phyloP scores from a whole-genome alignment of 2,888 invertebrate species.

The Diaperis boleti region DNA sequence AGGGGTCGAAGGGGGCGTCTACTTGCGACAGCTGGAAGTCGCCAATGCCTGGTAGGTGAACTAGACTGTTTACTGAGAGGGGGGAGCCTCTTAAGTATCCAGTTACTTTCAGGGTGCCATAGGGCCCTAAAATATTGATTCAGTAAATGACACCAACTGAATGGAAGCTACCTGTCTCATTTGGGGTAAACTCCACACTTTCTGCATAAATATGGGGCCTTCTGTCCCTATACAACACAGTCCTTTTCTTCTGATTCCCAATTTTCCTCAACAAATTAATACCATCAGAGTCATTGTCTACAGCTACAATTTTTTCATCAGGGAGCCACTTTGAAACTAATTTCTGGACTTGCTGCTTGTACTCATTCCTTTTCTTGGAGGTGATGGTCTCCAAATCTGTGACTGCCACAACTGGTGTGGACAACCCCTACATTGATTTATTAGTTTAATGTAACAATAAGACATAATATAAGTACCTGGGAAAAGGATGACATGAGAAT shows the following conservation, averaged over 20 bases:
- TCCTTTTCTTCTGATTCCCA: slow-evolving; percentile 84
- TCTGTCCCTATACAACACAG: slow-evolving; percentile 80
- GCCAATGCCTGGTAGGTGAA: slow-evolving; percentile 93
- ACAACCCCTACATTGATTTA: slow-evolving; percentile 69
- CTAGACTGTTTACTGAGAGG: slow-evolving; percentile 87
- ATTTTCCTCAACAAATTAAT: slow-evolving; percentile 79
- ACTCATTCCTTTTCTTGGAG: slow-evolving; percentile 78
- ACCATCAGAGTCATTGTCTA: slow-evolving; percentile 83
- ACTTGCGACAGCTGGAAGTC: slow-evolving; percentile 93
- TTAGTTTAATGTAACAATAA: neutral
- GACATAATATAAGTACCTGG: slow-evolving; percentile 68
- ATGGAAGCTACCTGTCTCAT: slow-evolving; percentile 59
- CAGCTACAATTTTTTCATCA: slow-evolving; percentile 82
- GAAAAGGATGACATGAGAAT: slow-evolving; percentile 83
- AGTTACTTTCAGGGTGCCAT: slow-evolving; percentile 81
- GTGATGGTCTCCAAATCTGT: slow-evolving; percentile 81
- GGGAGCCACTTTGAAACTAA: slow-evolving; percentile 80
- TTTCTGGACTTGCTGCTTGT: slow-evolving; percentile 76
- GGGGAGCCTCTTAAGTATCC: slow-evolving; percentile 89
- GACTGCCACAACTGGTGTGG: slow-evolving; percentile 81
- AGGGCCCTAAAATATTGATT: slow-evolving; percentile 47
- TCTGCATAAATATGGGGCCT: slow-evolving; percentile 90
- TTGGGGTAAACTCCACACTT: slow-evolving; percentile 74
- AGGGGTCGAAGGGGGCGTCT: slow-evolving; percentile 78
- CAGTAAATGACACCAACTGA: slow-evolving; percentile 7